Percentiles rank a stretch among this genome's conserved stretches.
phyloP scores from a whole-genome alignment of 1,140 invertebrate genomes.

The Drosophila navojoa region DNA sequence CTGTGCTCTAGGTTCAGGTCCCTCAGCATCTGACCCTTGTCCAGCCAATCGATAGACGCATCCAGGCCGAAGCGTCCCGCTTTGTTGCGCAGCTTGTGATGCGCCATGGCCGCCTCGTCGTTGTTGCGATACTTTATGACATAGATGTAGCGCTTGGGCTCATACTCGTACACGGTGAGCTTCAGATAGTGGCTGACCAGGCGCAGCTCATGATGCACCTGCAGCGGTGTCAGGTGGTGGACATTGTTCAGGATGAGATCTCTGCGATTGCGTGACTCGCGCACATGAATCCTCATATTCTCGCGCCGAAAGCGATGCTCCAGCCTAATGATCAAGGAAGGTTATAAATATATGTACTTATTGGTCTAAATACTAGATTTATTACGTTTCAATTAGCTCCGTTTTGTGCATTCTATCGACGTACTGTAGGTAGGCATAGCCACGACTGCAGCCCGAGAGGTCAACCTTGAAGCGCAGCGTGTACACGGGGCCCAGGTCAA shows the following conservation, averaged over 20 bases:
- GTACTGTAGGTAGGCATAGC: conserved; percentile 66
- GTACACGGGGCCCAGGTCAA: conserved; percentile 50
- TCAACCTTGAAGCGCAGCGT: conserved; percentile 60
- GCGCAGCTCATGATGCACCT: conserved; percentile 48
- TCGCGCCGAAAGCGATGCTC: neutral
- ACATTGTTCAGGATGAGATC: conserved; percentile 28
- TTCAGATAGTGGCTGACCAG: conserved; percentile 20
- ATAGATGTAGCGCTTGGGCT: conserved; percentile 16
- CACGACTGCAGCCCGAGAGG: conserved; percentile 36
- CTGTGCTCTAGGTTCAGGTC: neutral
- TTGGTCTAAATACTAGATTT: too few species aligned
- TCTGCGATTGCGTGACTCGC: conserved; percentile 34
- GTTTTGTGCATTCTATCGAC: conserved; percentile 2
- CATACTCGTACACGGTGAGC: conserved; percentile 32
- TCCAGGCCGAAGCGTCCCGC: conserved; percentile 25
- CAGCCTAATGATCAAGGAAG: conserved; percentile 17
- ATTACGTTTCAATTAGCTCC: too few species aligned
- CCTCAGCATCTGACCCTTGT: neutral
- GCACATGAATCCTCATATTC: conserved; percentile 4
- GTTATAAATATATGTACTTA: neutral
- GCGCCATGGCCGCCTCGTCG: conserved; percentile 37
- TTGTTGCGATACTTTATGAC: conserved; percentile 50
- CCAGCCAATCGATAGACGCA: conserved; percentile 43
- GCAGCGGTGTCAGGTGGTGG: conserved; percentile 16
- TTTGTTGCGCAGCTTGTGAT: conserved; percentile 9